Percentiles rank a stretch among this genome's conserved stretches.
Conservation (phyloP, 2,797 vertebrate genomes). For the Sphaeramia orbicularis region DNA sequence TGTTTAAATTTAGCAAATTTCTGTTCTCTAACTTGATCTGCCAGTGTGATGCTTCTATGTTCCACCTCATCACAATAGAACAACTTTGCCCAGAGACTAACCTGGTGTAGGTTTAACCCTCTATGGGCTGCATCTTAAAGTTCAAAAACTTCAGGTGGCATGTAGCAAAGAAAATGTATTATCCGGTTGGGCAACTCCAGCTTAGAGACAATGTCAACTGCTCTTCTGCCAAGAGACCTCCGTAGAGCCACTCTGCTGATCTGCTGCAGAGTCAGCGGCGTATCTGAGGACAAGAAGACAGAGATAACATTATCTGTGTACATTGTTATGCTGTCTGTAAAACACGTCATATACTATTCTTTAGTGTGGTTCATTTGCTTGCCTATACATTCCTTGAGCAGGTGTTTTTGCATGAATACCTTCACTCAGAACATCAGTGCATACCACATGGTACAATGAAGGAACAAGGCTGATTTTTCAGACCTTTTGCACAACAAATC, state of each 20-base stretch:
- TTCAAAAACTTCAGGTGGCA: conserved; percentile 60
- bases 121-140: conserved; percentile 15
- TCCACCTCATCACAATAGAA: conserved; percentile 1
- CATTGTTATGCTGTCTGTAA: too few species aligned
- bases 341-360: too few species aligned
- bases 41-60: too few species aligned
- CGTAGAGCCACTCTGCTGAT: conserved; percentile 89
- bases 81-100: not conserved
- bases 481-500: too few species aligned
- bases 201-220: conserved; percentile 81
- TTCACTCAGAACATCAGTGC: too few species aligned
- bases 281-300: conserved; percentile 78
- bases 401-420: too few species aligned
- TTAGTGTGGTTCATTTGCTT: too few species aligned
- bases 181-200: conserved; percentile 88
- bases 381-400: too few species aligned
- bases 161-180: conserved; percentile 88
- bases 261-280: conserved; percentile 89
- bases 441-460: too few species aligned
- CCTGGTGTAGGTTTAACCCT: conserved; percentile 3
- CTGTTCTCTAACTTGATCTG: too few species aligned
- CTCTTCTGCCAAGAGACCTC: conserved; percentile 80
- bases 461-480: too few species aligned
- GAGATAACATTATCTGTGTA: conserved; percentile 1
- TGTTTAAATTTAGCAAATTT: too few species aligned